Conservation (phyloP, 2,797 vertebrate species). For the Potorous gilbertii region DNA sequence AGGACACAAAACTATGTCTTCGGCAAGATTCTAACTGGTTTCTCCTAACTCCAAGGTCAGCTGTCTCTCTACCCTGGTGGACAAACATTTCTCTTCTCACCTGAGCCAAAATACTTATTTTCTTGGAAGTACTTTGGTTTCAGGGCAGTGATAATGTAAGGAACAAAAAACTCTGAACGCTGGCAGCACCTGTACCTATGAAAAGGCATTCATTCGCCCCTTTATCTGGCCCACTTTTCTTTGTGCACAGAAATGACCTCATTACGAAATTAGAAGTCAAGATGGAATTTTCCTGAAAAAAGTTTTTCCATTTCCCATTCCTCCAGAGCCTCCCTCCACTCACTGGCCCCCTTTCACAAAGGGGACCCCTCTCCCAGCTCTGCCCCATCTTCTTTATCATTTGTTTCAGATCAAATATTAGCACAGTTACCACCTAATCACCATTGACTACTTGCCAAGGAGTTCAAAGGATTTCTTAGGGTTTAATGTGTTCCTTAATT, state of each 20-base stretch:
- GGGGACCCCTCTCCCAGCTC: neutral
- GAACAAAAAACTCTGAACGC: constrained; percentile 1
- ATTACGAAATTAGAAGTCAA: neutral
- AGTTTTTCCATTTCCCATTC: neutral
- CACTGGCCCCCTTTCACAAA: neutral
- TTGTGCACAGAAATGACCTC: constrained; percentile 1
- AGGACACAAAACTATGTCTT: neutral
- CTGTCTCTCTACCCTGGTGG: neutral
- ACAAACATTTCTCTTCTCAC: too few species aligned
- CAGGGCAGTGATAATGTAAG: neutral
- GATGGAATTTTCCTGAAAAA: neutral
- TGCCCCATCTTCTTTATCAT: neutral
- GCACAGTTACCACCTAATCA: neutral
- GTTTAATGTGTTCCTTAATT: neutral
- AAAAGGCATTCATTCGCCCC: neutral
- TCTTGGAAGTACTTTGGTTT: constrained; percentile 3
- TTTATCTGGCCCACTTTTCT: neutral
- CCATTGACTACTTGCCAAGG: neutral
- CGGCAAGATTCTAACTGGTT: neutral
- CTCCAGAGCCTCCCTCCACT: neutral
- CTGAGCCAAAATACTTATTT: neutral
- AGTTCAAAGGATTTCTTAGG: neutral
- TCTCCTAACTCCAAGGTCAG: neutral
- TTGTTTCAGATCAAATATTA: neutral
- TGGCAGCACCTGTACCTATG: neutral